These are phyloP conservation scores for Rhyzopertha dominica DNA, from an alignment of 1,140 invertebrate species.

Conservation along the genomic window DNA sequence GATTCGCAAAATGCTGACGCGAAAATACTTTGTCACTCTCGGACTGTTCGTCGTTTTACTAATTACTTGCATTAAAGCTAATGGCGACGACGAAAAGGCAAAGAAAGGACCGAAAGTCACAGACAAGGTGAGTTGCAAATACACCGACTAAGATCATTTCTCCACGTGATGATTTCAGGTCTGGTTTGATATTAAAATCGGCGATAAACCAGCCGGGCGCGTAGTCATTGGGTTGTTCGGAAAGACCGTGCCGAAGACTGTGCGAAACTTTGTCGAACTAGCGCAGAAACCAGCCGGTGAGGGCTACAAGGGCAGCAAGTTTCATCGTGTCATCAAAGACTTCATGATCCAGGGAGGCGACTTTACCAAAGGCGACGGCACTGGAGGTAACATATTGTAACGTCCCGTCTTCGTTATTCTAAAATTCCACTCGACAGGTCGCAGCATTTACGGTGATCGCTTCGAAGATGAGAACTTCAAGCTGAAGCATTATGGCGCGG, in stretches of 20 bases:
- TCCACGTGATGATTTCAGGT: slow-evolving; percentile 65
- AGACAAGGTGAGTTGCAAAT: slow-evolving; percentile 55
- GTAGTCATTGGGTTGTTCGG: slow-evolving; percentile 93
- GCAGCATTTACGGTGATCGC: slow-evolving; percentile 88
- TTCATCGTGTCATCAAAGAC: slow-evolving; percentile 89
- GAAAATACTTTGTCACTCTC: too few species aligned
- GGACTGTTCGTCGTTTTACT: too few species aligned
- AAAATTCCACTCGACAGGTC: slow-evolving; percentile 53
- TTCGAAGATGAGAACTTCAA: slow-evolving; percentile 98
- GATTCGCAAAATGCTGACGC: too few species aligned
- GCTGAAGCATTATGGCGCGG: slow-evolving; percentile 93
- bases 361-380: slow-evolving; percentile 89
- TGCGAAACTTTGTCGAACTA: slow-evolving; percentile 84
- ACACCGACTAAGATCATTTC: slow-evolving; percentile 26
- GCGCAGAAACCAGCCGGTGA: slow-evolving; percentile 71
- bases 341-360: slow-evolving; percentile 97
- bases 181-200: slow-evolving; percentile 89
- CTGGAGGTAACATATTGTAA: slow-evolving; percentile 81
- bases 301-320: slow-evolving; percentile 84
- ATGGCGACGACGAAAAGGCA: slow-evolving; percentile 22
- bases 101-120: slow-evolving; percentile 71
- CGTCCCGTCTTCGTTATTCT: background rate
- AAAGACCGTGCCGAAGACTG: slow-evolving; percentile 94
- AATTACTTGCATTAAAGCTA: too few species aligned
- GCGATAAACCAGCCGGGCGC: slow-evolving; percentile 66